Conservation (phyloP, 92 coral and sea anemone species). For the Phenganax stokvisi region DNA sequence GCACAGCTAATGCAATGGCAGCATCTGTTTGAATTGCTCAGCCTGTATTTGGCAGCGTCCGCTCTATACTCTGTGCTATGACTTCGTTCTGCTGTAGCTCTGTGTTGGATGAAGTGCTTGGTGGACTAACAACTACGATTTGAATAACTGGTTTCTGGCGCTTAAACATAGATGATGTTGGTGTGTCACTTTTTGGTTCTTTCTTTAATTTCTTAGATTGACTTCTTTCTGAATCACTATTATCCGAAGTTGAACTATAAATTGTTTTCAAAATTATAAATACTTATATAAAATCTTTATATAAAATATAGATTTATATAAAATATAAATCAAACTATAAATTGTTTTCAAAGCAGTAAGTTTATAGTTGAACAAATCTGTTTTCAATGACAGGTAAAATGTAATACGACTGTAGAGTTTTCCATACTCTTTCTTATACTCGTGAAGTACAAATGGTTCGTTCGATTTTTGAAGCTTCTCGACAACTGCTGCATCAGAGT, state of each 20-base stretch:
- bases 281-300: too few relatives aligned
- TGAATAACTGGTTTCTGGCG: not conserved
- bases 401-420: conserved; percentile 28
- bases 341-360: conserved; percentile 2
- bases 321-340: not conserved
- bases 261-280: too few relatives aligned
- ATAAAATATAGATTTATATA: too few relatives aligned
- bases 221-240: conserved; percentile 3
- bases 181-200: not conserved
- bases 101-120: conserved; percentile 20
- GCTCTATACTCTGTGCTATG: too few relatives aligned
- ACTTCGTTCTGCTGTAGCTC: not conserved
- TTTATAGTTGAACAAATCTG: conserved; percentile 20
- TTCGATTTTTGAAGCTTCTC: conserved; percentile 29
- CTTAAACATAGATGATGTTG: not conserved
- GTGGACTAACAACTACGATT: not conserved
- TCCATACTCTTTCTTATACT: conserved; percentile 36
- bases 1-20: conserved; percentile 30
- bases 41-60: not conserved
- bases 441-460: conserved; percentile 34
- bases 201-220: conserved; percentile 3
- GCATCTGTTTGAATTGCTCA: conserved; percentile 38
- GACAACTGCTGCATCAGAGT: conserved; percentile 32
- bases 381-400: conserved; percentile 13
- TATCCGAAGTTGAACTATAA: not conserved